Evolutionary conservation across 2,113 vertebrate genomes (phyloP).

Genomic region (Corythaixoides concolor): DNA sequence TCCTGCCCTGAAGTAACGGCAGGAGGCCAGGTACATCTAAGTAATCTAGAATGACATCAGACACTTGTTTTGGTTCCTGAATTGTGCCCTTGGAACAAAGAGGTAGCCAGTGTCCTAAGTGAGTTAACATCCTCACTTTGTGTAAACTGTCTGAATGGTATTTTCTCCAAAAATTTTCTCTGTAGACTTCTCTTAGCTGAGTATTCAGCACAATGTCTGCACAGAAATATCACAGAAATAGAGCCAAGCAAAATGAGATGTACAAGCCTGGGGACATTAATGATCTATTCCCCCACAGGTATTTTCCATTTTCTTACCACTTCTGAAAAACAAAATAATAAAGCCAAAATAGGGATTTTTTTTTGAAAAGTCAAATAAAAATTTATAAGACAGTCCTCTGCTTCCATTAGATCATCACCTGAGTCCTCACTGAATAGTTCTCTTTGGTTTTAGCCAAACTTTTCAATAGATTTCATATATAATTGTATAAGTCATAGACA

Average conservation of each 20-base stretch:
- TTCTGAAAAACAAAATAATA: not conserved
- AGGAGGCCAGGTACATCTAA: not conserved
- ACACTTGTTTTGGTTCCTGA: not conserved
- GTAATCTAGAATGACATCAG: not conserved
- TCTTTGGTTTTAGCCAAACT: not conserved
- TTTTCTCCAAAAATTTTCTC: not conserved
- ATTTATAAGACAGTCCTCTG: not conserved
- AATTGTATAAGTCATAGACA: not conserved
- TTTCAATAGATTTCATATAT: not conserved
- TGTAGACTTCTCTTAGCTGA: not conserved
- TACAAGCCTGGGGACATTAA: not conserved
- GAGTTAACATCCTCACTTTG: not conserved
- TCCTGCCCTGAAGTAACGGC: not conserved
- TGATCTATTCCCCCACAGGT: not conserved
- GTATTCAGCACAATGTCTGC: not conserved
- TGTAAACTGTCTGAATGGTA: not conserved
- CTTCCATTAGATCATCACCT: not conserved
- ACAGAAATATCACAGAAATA: not conserved
- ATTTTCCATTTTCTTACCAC: slow-evolving; percentile 3
- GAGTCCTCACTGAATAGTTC: not conserved
- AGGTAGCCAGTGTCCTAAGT: not conserved
- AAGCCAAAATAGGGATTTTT: not conserved
- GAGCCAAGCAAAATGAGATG: not conserved
- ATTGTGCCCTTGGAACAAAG: not conserved
- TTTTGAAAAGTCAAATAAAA: not conserved